phyloP scores from a whole-genome alignment of 2,113 vertebrate species.

The Pithys albifrons region DNA sequence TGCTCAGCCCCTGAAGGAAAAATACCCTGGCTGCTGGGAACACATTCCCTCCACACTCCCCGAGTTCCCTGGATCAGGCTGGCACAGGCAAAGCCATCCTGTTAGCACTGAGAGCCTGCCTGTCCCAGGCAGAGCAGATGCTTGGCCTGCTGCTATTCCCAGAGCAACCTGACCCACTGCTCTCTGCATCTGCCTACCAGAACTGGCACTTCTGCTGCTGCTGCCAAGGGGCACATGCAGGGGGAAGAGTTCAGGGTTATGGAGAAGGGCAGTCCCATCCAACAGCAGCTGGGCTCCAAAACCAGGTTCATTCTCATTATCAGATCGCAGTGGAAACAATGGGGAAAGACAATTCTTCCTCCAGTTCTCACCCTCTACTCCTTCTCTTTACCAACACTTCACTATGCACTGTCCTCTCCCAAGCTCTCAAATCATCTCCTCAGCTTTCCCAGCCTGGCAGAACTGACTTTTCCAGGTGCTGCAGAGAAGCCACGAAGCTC shows the following conservation, averaged over 20 bases:
- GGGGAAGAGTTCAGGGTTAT: not conserved
- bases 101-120: not conserved
- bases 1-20: not conserved
- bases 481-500: not conserved
- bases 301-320: not conserved
- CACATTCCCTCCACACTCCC: not conserved
- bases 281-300: not conserved
- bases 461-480: not conserved
- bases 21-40: not conserved
- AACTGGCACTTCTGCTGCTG: not conserved
- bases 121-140: fast-evolving
- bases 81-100: not conserved
- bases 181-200: not conserved
- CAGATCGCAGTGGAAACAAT: not conserved
- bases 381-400: not conserved
- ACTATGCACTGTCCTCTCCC: not conserved
- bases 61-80: not conserved
- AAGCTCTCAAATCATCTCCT: not conserved
- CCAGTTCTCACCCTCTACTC: not conserved
- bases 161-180: not conserved
- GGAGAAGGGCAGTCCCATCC: not conserved
- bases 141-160: not conserved
- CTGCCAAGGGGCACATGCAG: not conserved
- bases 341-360: not conserved
- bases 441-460: not conserved